Base-by-base conservation (phyloP, 2,888 invertebrate species). In the Brachylomia viminalis region DNA sequence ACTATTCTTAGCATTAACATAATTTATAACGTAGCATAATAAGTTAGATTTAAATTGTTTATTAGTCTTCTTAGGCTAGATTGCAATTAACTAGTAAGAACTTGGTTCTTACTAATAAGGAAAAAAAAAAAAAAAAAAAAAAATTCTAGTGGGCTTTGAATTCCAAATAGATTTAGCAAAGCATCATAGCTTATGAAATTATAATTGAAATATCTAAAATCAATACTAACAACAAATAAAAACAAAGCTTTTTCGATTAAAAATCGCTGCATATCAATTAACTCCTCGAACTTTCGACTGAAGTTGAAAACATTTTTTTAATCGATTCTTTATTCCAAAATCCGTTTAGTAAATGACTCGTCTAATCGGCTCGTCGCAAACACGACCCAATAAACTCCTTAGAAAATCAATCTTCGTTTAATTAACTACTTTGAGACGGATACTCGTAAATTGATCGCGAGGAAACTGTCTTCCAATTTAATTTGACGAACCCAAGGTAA, bases 371-470 rank as follows among this genome's bases (percentile, higher is more conserved):
- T 52, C 83, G 77, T 79, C 79, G 75, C 87, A 68, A 85, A 82
- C 79, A 73, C 54, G 86, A 70, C 77, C 80, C 85, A 87, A 87
- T 87, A 85, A 85, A 88, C 81, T 87, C 77, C 87, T 87, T 71
- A 80, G 80, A 79, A 80, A 89, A 87, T 87, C 87, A 89, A 87
- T 87, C 89, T 89, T 87, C 86, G 73, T 89, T 89, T 87, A 89
- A 87, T 87, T 87, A 87, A 89, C 87, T 87, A 88, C 85, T 87
- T 88, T 80, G 78, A 78, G 79, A 83, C 71, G 83, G 82, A 62
- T 78, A 33, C 80, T 82, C 88, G 87, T 85, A 87, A 85, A 88
- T 87, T 78, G 87, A 83, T 87, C 77, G 69, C 58, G 38, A 62
- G 74, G 58, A 77, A 84, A 87, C 79, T 84, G 86, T 80, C 82